Percentiles rank a stretch among this genome's conserved stretches.
These are phyloP conservation scores for Rhabditoides inermis DNA, from an alignment of 2,888 invertebrate genomes.

Conservation along the genomic window DNA sequence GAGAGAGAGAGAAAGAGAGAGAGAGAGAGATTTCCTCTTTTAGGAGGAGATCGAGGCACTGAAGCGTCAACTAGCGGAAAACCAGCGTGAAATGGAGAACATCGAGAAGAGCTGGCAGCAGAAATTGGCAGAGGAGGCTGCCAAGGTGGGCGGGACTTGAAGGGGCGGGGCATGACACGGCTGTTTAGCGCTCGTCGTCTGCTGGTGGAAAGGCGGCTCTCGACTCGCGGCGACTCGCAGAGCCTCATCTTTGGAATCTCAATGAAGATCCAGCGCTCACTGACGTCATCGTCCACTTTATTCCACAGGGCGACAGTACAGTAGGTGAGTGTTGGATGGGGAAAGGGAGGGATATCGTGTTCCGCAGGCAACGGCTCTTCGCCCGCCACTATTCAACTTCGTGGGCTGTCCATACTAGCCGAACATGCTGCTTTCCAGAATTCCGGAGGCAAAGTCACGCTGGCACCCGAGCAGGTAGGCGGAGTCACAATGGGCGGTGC, in stretches of 20 bases:
- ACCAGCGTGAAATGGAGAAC: constrained; percentile 57
- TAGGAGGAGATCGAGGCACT: constrained; percentile 44
- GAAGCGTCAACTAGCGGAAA: constrained; percentile 53
- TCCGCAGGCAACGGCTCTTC: no score
- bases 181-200: background rate
- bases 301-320: constrained; percentile 54
- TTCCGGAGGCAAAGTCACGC: no score
- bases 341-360: no score
- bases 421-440: constrained; percentile 56
- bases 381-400: constrained; percentile 54
- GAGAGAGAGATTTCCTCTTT: constrained; percentile 3
- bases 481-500: no score
- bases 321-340: constrained; percentile 31
- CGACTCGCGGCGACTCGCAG: constrained; percentile 52
- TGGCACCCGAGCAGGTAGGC: no score
- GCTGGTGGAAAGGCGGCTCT: constrained; percentile 1
- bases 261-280: constrained; percentile 60
- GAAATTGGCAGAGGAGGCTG: constrained; percentile 45
- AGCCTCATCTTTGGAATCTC: constrained; percentile 59
- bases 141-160: constrained; percentile 20
- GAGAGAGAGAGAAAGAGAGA: background rate
- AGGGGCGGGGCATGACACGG: no score
- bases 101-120: constrained; percentile 57
- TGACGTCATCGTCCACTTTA: constrained; percentile 58
- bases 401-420: constrained; percentile 58